Evolutionary conservation across 2,888 invertebrate genomes (phyloP).

Genomic region (Eilema depressum): DNA sequence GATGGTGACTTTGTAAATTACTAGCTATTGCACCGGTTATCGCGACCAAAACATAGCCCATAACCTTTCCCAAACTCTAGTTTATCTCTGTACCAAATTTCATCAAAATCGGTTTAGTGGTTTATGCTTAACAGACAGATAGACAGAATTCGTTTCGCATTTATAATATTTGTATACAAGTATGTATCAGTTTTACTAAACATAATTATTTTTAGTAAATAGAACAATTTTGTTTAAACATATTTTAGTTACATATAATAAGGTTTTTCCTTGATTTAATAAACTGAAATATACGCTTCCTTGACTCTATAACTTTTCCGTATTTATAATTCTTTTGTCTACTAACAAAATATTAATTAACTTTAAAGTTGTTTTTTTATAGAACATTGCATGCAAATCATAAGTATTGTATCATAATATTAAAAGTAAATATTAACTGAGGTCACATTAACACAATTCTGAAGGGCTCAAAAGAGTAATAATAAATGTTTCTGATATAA

Average conservation of each 20-base stretch:
- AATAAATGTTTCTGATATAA: not conserved
- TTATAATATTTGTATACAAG: too few species aligned
- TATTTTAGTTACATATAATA: not conserved
- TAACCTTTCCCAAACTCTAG: too few species aligned
- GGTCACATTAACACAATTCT: not conserved
- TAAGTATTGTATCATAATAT: not conserved
- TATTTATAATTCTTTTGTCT: not conserved
- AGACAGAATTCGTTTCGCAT: too few species aligned
- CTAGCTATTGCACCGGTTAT: too few species aligned
- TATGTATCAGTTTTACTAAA: too few species aligned
- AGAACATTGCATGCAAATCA: not conserved
- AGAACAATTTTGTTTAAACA: not conserved
- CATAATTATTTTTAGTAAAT: too few species aligned
- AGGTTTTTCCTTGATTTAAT: not conserved
- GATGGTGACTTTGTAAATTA: too few species aligned
- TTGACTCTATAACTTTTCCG: not conserved
- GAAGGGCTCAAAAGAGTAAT: not conserved
- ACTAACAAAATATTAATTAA: not conserved
- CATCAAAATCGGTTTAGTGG: too few species aligned
- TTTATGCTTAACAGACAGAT: too few species aligned
- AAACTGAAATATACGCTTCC: not conserved
- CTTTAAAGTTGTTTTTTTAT: not conserved
- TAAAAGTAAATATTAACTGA: not conserved
- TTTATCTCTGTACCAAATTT: too few species aligned
- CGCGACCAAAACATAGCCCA: too few species aligned